A percentile compares a stretch with the other conserved stretches of the same genome.
Conservation (phyloP, 2,797 vertebrate species). For the Sebastes umbrosus region DNA sequence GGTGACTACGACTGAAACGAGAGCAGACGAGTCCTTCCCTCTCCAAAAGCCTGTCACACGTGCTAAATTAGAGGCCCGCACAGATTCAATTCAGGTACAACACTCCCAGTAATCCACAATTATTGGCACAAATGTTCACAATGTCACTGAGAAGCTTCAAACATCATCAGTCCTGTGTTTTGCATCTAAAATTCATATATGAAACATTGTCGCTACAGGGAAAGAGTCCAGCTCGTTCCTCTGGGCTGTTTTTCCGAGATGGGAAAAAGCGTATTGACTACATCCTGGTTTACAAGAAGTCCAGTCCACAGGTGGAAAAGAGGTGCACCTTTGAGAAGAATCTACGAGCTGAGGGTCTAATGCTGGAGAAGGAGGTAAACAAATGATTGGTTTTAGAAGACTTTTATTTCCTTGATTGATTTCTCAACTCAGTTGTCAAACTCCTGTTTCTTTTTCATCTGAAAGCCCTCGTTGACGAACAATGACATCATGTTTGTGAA, state of each 20-base stretch:
- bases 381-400: background rate
- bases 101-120: background rate
- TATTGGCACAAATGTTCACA: background rate
- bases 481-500: constrained; percentile 99
- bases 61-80: constrained; percentile 84
- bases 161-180: background rate
- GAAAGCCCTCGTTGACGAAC: constrained; percentile 93
- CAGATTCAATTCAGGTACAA: constrained; percentile 86
- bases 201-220: constrained; percentile 60
- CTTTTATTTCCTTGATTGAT: background rate
- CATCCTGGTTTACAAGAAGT: constrained; percentile 98
- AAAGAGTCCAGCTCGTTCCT: constrained; percentile 80
- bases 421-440: background rate
- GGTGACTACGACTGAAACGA: constrained; percentile 85
- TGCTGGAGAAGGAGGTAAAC: constrained; percentile 95
- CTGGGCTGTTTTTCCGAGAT: constrained; percentile 93
- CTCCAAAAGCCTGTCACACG: constrained; percentile 86
- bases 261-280: constrained; percentile 98
- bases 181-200: background rate
- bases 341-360: constrained; percentile 93
- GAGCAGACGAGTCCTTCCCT: constrained; percentile 87
- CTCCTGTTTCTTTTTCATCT: constrained; percentile 29
- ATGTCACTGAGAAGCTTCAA: background rate
- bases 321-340: constrained; percentile 98
- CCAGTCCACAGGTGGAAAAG: constrained; percentile 94